A percentile compares a stretch with the other conserved stretches of the same genome.
phyloP scores from a whole-genome alignment of 2,797 vertebrate species.

The Platyrinchus mystaceus region DNA sequence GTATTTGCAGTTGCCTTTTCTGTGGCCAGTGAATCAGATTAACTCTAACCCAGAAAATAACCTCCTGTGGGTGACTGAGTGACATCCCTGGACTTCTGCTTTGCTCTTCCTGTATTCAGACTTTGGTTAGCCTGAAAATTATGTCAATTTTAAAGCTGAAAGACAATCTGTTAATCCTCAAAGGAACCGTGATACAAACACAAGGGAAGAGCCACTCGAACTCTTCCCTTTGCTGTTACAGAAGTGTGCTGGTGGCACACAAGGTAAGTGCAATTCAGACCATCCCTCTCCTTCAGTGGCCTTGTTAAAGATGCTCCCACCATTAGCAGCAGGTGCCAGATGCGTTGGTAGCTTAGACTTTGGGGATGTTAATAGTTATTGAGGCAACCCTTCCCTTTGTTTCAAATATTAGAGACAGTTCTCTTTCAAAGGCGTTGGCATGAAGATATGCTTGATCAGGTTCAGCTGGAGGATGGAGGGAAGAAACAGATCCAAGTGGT shows the following conservation, averaged over 20 bases:
- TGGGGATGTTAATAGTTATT: background rate
- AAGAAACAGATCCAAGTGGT: background rate
- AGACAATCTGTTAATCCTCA: background rate
- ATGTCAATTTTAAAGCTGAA: background rate
- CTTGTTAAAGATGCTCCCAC: background rate
- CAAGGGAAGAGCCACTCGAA: background rate
- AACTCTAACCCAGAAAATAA: background rate
- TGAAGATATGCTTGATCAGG: background rate
- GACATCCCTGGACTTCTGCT: background rate
- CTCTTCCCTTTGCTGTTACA: background rate
- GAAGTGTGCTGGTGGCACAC: background rate
- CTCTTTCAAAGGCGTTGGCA: background rate
- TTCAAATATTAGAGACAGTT: background rate
- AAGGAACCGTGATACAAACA: background rate
- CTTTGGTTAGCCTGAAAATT: background rate
- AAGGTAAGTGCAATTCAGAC: background rate
- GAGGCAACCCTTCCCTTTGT: background rate
- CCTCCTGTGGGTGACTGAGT: background rate
- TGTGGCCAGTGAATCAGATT: background rate
- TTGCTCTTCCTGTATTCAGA: background rate
- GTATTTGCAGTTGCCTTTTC: background rate
- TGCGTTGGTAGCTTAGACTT: background rate
- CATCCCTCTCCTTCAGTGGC: background rate
- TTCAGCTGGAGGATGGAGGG: background rate
- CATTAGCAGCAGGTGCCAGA: background rate